phyloP scores from a whole-genome alignment of 2,797 vertebrate genomes.

The Limnodromus scolopaceus region DNA sequence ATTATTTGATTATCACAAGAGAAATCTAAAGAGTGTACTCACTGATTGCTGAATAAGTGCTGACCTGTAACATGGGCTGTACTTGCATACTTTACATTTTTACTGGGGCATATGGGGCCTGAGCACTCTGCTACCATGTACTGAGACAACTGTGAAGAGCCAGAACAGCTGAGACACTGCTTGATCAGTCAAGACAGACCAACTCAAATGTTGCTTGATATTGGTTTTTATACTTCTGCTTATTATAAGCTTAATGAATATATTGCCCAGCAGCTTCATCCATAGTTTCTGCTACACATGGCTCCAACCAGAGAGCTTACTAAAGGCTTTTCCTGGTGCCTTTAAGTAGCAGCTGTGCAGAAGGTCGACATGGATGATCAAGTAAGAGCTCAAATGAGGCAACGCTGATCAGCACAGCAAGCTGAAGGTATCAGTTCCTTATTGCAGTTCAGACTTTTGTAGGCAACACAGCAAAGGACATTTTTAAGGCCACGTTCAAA shows the following conservation, averaged over 20 bases:
- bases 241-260: not conserved
- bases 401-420: not conserved
- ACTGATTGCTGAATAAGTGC: not conserved
- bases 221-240: not conserved
- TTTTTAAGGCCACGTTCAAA: not conserved
- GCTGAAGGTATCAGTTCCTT: not conserved
- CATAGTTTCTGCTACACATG: not conserved
- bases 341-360: not conserved
- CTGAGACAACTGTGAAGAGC: not conserved
- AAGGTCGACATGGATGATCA: not conserved
- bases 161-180: not conserved
- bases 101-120: fast-evolving
- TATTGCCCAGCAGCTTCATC: not conserved
- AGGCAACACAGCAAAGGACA: not conserved
- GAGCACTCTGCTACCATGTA: not conserved
- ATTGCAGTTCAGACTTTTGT: not conserved
- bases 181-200: not conserved
- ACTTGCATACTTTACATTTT: not conserved
- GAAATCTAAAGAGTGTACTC: not conserved
- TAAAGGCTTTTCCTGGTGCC: not conserved
- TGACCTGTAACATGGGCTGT: not conserved
- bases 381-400: not conserved
- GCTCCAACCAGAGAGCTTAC: not conserved
- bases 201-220: not conserved
- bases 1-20: not conserved